Base-by-base conservation (phyloP, 2,797 vertebrate species). In the Aotus griseimembra region DNA sequence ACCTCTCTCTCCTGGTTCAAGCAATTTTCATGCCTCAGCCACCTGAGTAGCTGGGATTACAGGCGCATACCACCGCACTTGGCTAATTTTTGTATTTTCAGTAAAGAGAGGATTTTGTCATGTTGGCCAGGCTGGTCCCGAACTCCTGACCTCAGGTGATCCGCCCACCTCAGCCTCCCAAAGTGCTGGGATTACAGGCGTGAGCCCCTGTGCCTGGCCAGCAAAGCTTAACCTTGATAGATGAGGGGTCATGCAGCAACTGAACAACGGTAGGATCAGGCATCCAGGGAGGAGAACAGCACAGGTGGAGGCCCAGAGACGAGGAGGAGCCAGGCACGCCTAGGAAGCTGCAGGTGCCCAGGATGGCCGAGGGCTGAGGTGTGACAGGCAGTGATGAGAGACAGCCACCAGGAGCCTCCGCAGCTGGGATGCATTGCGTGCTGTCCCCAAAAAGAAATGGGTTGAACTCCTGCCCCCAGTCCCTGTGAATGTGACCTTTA, bases 261-360 rank as follows among this genome's bases (percentile, higher is more conserved):
- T 15, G 57, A 44, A 33, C 77, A 11, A 0, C 14, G 20, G 0
- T 0, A 9, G 14, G 26, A 33, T 13, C 48, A 36, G 55, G 36
- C 61, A 36, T 15, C 46, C 46, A 30, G 33, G 52, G 28, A 52
- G 52, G 26, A 58, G 81, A 48, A 52, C 3, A 3, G 87, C 33
- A 5, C 48, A 7, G 0, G 30, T 1, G 4, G 28, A n/a, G 26
- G 19, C 48, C 14, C 36, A 36, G 75, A 75, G 57, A 58, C 20
- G 17, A 41, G 48, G 9, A 41, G 46, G 28, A 6, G 5, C 1
- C 1, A 7, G 28, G 12, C 26, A 19, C 0, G 0, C 30, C 17
- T n/a, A 17, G 41, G 76, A 57, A 28, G 24, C 7, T 7, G 14
- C 46, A 28, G 26, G 77, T 14, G 20, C 57, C 64, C 39, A 12